Evolutionary conservation across 2,888 invertebrate genomes (phyloP).

Genomic region (Tipula vernalis): DNA sequence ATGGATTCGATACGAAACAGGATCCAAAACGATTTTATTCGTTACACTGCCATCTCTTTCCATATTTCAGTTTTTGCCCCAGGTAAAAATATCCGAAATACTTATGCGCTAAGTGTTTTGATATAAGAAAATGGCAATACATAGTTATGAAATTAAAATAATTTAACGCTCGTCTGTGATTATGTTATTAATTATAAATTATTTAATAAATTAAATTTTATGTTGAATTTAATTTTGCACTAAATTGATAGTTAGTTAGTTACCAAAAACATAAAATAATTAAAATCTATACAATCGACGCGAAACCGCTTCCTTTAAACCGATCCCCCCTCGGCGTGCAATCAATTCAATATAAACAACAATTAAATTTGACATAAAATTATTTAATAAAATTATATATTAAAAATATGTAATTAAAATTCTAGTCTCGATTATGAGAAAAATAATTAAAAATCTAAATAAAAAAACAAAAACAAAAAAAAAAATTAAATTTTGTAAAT

Average conservation of each 20-base stretch:
- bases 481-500: neutral
- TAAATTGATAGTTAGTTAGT: neutral
- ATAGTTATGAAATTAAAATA: neutral
- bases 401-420: neutral
- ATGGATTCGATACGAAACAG: constrained; percentile 64
- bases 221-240: neutral
- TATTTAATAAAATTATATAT: neutral
- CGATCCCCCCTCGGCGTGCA: neutral
- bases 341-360: neutral
- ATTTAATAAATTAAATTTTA: neutral
- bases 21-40: constrained; percentile 84
- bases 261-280: neutral
- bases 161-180: neutral
- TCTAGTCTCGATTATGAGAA: neutral
- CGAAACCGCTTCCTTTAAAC: neutral
- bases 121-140: neutral
- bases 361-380: neutral
- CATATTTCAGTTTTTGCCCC: constrained; percentile 72
- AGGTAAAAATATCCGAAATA: constrained; percentile 30
- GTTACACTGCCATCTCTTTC: constrained; percentile 79
- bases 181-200: neutral
- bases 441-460: neutral
- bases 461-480: neutral
- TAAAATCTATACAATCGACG: neutral
- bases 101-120: neutral